Base-by-base conservation (phyloP, 2,113 vertebrate genomes). In the Promerops cafer region DNA sequence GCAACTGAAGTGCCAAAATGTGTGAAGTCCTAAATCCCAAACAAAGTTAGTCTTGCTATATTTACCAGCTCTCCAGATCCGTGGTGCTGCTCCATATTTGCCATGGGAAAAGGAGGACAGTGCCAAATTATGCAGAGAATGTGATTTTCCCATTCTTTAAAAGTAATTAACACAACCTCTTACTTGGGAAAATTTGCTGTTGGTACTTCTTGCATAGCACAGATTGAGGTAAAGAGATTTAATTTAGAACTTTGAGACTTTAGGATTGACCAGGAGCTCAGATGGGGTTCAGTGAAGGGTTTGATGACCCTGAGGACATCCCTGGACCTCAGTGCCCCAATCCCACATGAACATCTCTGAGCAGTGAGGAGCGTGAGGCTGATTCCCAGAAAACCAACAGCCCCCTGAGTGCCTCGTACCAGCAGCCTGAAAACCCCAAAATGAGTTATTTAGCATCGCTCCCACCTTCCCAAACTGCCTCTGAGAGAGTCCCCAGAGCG, bases 371-470 rank as follows among this genome's bases (percentile, higher is more conserved):
- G 40, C 69, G 19, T 2, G 6, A 64, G 50, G 31, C 44, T 2
- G 22, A 9, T 9, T 18, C 77, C 45, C 60, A 18, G 56, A 31
- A 49, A 57, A 10, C 42, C n/a, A 26, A 16, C 63, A 1, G 39
- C 6, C 5, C 33, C 35, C 56, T 3, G n/a, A 16, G 7, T 2
- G 2, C 69, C 39, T 3, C 0, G 0, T 0, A 5, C 31, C 26
- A 37, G 47, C 0, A 64, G n/a, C 44, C 76, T 13, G 27, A 37
- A 45, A 87, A 30, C 54, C 15, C n/a, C 83, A 23, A 31, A 31
- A 47, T 11, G 15, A 76, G 40, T 16, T 10, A 6, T 31, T 69
- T 5, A 5, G 8, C 65, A 14, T 14, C 4, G 1, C 72, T 84
- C 54, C 64, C 28, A 33, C 72, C 86, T 42, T 47, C 69, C 33